Percentiles rank a stretch among this genome's conserved stretches.
Evolutionary conservation across 1,140 invertebrate species (phyloP).

Genomic region (Pseudachorutes palmiensis): DNA sequence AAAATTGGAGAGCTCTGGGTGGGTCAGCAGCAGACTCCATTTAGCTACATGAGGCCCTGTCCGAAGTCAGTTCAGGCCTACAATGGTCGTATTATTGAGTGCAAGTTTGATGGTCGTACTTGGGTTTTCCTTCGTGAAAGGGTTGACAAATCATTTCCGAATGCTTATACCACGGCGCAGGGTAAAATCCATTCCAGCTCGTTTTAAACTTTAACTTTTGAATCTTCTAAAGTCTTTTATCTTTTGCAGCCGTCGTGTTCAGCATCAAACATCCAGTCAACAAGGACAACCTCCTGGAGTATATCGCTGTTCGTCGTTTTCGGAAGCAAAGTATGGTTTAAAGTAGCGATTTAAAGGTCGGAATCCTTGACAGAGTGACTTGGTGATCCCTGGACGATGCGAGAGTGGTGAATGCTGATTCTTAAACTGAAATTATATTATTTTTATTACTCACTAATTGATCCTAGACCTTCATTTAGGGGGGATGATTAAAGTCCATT

Average conservation of each 20-base stretch:
- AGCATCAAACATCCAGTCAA: constrained; percentile 68
- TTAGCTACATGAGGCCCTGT: constrained; percentile 60
- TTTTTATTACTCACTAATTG: no score
- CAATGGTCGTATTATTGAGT: constrained; percentile 94
- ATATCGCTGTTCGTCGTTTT: constrained; percentile 55
- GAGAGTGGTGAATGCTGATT: no score
- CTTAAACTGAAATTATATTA: no score
- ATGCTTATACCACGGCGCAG: constrained; percentile 69
- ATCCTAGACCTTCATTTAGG: no score
- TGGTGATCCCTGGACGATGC: no score
- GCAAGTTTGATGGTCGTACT: constrained; percentile 56
- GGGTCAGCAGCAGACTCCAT: constrained; percentile 54
- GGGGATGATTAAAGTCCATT: no score
- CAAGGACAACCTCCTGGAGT: constrained; percentile 64
- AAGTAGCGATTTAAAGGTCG: no score
- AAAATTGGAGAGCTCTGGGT: constrained; percentile 75
- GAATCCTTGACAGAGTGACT: no score
- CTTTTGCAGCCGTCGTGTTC: constrained; percentile 45
- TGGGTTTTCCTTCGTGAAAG: constrained; percentile 96
- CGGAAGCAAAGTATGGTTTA: constrained; percentile 19
- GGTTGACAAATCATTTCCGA: constrained; percentile 95
- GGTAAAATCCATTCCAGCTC: constrained; percentile 47
- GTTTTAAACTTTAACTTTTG: background rate
- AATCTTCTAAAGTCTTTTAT: constrained; percentile 14
- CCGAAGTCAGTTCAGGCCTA: constrained; percentile 66